These are phyloP conservation scores for Automeris io DNA, from an alignment of 2,888 invertebrate species.

Conservation along the genomic window DNA sequence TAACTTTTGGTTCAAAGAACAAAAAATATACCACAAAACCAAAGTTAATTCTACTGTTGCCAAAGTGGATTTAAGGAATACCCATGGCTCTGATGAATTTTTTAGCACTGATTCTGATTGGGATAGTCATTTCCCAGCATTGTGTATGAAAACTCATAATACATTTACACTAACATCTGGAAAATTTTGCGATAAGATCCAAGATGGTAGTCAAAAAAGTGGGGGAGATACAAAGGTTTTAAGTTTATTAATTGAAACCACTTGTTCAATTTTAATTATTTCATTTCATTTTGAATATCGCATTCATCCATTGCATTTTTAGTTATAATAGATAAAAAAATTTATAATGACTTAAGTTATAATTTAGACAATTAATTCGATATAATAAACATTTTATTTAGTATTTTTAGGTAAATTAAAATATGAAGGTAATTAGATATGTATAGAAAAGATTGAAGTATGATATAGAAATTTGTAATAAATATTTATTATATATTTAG, in stretches of 20 bases:
- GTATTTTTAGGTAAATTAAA: too few species aligned
- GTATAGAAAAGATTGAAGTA: too few species aligned
- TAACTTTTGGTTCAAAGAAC: constrained; percentile 56
- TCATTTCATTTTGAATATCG: neutral
- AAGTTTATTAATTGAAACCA: constrained; percentile 29
- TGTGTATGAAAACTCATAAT: constrained; percentile 62
- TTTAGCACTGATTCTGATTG: constrained; percentile 62
- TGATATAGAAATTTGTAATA: too few species aligned
- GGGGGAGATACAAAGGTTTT: constrained; percentile 58
- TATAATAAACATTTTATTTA: too few species aligned
- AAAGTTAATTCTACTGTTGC: constrained; percentile 36
- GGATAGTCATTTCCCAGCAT: constrained; percentile 65
- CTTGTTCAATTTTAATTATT: neutral
- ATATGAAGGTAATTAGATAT: too few species aligned
- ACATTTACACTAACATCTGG: constrained; percentile 61
- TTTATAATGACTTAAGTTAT: too few species aligned
- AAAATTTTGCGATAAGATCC: constrained; percentile 47
- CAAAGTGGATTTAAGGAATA: constrained; percentile 38
- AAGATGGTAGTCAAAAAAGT: constrained; percentile 58
- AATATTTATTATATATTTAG: too few species aligned
- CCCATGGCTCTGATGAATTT: constrained; percentile 54
- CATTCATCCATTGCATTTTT: too few species aligned
- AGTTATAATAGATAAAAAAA: too few species aligned
- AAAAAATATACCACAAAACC: constrained; percentile 60
- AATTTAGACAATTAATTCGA: too few species aligned